These are phyloP conservation scores for Odontomachus brunneus DNA, from an alignment of 1,140 invertebrate species.

Conservation along the genomic window DNA sequence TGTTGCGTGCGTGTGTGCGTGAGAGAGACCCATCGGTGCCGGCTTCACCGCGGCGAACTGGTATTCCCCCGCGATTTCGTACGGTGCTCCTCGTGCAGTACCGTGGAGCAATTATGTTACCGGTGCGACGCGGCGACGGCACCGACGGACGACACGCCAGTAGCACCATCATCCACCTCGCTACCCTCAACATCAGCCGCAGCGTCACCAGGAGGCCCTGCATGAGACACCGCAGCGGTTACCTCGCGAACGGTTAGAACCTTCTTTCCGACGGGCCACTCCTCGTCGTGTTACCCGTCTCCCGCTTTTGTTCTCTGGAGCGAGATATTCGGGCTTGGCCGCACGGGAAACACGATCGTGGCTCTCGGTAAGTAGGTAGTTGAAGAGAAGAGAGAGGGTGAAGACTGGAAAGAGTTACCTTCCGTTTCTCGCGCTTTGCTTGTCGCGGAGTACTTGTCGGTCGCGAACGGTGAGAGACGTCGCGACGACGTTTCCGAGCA, in stretches of 20 bases:
- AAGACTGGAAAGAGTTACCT: no score
- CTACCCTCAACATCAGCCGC: slow-evolving; percentile 1
- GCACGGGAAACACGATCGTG: slow-evolving; percentile 35
- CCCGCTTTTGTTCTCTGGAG: neutral
- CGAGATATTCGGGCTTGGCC: slow-evolving; percentile 17
- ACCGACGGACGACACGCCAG: slow-evolving; percentile 18
- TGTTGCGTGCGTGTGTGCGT: slow-evolving; percentile 26
- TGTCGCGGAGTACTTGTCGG: neutral
- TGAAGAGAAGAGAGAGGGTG: slow-evolving; percentile 2
- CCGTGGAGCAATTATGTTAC: slow-evolving; percentile 64
- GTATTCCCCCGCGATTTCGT: slow-evolving; percentile 22
- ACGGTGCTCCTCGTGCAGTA: slow-evolving; percentile 19
- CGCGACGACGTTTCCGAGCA: neutral
- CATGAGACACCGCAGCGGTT: slow-evolving; percentile 34
- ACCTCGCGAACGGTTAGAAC: slow-evolving; percentile 65
- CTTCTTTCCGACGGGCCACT: neutral
- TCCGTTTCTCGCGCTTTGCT: no score
- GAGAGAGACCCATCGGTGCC: slow-evolving; percentile 4
- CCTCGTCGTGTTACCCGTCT: neutral
- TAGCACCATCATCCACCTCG: slow-evolving; percentile 24
- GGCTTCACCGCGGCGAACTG: slow-evolving; percentile 20
- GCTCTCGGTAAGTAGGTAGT: slow-evolving; percentile 55
- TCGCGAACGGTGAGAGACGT: neutral
- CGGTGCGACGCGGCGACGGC: slow-evolving; percentile 48
- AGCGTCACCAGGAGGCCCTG: neutral